phyloP scores from a whole-genome alignment of 1,140 invertebrate genomes.

The Orchesella cincta region DNA sequence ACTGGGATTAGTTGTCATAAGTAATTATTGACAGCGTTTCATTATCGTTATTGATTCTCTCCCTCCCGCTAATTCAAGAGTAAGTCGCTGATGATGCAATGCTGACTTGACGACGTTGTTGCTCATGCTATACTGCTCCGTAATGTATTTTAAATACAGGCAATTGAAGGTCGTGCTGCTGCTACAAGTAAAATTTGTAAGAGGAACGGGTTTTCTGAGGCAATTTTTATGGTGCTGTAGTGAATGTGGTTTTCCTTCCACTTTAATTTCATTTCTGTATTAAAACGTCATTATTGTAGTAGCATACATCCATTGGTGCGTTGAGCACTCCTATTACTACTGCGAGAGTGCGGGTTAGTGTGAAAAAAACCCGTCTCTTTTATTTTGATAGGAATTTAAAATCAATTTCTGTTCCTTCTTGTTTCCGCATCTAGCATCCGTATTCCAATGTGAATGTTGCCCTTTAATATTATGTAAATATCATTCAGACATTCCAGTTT shows the following conservation, averaged over 20 bases:
- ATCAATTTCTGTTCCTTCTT: not conserved
- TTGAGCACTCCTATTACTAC: no score
- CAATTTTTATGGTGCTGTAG: no score
- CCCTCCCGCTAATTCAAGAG: not conserved
- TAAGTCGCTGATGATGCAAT: not conserved
- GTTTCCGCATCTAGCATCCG: not conserved
- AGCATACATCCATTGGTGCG: not conserved
- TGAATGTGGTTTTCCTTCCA: not conserved
- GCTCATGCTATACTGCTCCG: no score
- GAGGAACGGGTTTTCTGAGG: no score
- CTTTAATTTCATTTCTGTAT: not conserved
- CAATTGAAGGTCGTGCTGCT: no score
- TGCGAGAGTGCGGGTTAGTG: no score
- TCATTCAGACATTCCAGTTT: slow-evolving; percentile 3
- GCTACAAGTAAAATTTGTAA: no score
- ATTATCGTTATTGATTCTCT: not conserved
- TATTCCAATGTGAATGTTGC: not conserved
- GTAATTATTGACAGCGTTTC: not conserved
- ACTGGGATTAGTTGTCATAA: not conserved
- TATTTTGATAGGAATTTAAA: not conserved
- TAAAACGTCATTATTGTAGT: not conserved
- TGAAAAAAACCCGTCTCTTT: no score
- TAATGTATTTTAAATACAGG: no score
- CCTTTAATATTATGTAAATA: slow-evolving; percentile 10
- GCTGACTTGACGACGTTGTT: no score